These are phyloP conservation scores for Peromyscus polionotus DNA, from an alignment of 2,113 vertebrate genomes.

Conservation along the genomic window DNA sequence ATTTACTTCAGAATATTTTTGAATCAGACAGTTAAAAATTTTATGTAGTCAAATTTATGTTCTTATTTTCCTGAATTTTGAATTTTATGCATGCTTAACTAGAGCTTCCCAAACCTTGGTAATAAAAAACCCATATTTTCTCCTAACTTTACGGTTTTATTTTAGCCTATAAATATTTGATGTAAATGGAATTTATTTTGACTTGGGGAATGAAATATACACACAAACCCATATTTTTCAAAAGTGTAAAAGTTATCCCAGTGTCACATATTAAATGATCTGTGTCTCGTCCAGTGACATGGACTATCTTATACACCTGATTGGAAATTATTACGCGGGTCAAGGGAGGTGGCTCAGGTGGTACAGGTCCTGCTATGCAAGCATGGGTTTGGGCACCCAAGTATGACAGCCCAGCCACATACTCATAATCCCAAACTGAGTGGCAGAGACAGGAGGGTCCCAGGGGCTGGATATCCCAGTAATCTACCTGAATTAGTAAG, in stretches of 20 bases:
- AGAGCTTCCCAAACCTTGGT: not conserved
- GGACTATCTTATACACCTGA: not conserved
- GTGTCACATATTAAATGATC: not conserved
- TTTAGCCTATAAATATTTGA: constrained; percentile 40
- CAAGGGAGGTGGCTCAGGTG: not conserved
- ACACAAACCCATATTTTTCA: not conserved
- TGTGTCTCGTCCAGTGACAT: not conserved
- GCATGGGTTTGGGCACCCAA: no score
- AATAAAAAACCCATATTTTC: constrained; percentile 25
- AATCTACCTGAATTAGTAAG: not conserved
- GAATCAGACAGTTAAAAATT: constrained; percentile 47
- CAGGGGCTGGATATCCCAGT: not conserved
- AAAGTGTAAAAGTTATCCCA: not conserved
- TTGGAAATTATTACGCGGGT: not conserved
- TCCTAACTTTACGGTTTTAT: constrained; percentile 44
- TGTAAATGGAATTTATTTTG: constrained; percentile 56
- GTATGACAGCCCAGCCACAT: not conserved
- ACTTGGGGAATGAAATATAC: constrained; percentile 14
- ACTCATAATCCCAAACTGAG: not conserved
- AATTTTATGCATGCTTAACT: constrained; percentile 43
- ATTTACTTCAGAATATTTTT: constrained; percentile 51
- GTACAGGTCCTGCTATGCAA: not conserved
- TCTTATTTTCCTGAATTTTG: constrained; percentile 59
- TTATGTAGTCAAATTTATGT: constrained; percentile 42
- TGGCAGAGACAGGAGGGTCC: not conserved